Evolutionary conservation across 1,140 invertebrate genomes (phyloP).

Genomic region (Rhizoglyphus robini): DNA sequence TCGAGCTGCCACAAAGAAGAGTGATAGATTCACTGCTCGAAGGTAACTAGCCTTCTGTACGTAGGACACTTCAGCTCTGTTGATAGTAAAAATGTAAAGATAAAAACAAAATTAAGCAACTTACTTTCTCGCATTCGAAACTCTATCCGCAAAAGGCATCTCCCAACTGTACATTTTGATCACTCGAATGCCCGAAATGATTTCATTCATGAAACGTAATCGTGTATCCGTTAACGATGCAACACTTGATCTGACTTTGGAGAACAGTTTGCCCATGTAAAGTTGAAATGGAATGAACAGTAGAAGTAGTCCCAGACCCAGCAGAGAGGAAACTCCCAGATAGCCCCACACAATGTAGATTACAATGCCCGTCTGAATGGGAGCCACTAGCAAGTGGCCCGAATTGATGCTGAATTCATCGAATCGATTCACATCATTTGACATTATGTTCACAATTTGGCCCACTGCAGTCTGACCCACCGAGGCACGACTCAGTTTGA

Average conservation of each 20-base stretch:
- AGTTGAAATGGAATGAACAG: slow-evolving; percentile 23
- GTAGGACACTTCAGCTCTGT: slow-evolving; percentile 27
- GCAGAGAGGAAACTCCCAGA: slow-evolving; percentile 17
- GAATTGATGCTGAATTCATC: slow-evolving; percentile 3
- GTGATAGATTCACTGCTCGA: slow-evolving; percentile 45
- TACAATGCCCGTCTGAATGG: slow-evolving; percentile 23
- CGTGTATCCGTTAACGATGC: slow-evolving; percentile 63
- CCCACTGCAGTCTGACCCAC: too few species aligned
- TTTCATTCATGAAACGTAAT: slow-evolving; percentile 53
- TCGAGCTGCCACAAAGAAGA: slow-evolving; percentile 40
- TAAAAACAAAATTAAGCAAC: too few species aligned
- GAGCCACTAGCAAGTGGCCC: slow-evolving; percentile 21
- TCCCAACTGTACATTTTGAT: slow-evolving; percentile 69
- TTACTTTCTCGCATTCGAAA: slow-evolving; percentile 39
- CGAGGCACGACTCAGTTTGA: slow-evolving; percentile 42
- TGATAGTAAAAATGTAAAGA: too few species aligned
- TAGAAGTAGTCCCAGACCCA: slow-evolving; percentile 14
- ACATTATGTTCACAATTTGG: too few species aligned
- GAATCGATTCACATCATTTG: too few species aligned
- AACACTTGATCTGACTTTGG: slow-evolving; percentile 41
- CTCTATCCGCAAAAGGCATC: slow-evolving; percentile 52
- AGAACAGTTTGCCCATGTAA: slow-evolving; percentile 19
- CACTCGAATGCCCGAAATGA: too few species aligned
- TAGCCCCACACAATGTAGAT: too few species aligned
- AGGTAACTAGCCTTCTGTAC: slow-evolving; percentile 51